Evolutionary conservation across 2,113 vertebrate species (phyloP), one percentile per base, ranked within the genome.

Genomic region (Brachyistius frenatus): DNA sequence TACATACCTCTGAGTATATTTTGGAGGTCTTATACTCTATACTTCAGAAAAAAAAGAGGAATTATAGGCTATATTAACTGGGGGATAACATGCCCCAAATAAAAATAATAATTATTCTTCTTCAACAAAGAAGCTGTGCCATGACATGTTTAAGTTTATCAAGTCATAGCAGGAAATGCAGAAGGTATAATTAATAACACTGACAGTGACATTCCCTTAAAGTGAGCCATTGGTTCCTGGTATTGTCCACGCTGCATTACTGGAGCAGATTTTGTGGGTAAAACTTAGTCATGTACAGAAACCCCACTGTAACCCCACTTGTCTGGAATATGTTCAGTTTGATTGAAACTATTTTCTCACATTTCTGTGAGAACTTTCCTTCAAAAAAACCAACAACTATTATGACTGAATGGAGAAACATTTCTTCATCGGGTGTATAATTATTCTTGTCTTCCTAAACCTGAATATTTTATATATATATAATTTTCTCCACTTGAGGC

Each of bases 181-280:
- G n/a, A 31, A 14, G 14, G 16, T 65, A 4, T 41, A 66, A 67
- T 63, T 55, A 37, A 73, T 69, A 73, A 66, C 62, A 44, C 9
- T 47, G 39, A 65, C 23, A 3, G n/a, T 66, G 64, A 50, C 55
- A 76, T 82, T 75, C 76, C 80, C 58, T 50, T 61, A 32, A 11
- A n/a, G 1, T 69, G 63, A 80, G 49, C 15, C 73, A 37, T n/a
- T n/a, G 63, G 35, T 69, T 64, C n/a, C 57, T 56, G 30, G 2
- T 58, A 49, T 53, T 52, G 36, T 72, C 16, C 13, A 35, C 46
- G 58, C n/a, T 31, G 47, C 14, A 14, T 69, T 36, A 55, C 5
- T 44, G 41, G 41, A 44, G 41, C 41, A 4, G 41, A 9, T 44
- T 44, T 3, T 8, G 6, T 2, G 41, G 13, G 13, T 3, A 44